phyloP scores from a whole-genome alignment of 2,888 invertebrate genomes.

The Plagodis dolabraria region DNA sequence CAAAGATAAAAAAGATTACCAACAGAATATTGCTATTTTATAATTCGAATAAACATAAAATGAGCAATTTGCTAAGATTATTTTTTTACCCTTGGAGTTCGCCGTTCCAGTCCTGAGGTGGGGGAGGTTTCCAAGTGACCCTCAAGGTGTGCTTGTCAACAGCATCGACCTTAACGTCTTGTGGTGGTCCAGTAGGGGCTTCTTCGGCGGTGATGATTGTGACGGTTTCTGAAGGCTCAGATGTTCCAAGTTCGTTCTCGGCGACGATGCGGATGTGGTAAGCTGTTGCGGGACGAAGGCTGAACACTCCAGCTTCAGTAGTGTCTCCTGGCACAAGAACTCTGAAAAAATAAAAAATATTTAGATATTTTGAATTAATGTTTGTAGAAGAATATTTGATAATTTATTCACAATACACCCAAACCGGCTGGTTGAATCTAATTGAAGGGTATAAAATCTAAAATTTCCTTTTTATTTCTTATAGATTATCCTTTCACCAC shows the following conservation, averaged over 20 bases:
- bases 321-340: conserved; percentile 96
- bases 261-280: conserved; percentile 97
- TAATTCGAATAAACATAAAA: not conserved
- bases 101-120: conserved; percentile 95
- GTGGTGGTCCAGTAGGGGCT: conserved; percentile 93
- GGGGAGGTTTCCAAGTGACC: conserved; percentile 96
- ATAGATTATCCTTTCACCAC: no score
- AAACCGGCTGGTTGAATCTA: no score
- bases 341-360: conserved; percentile 55
- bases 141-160: conserved; percentile 94
- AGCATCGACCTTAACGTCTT: conserved; percentile 93
- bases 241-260: conserved; percentile 96
- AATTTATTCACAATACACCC: no score
- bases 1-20: not conserved
- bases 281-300: conserved; percentile 94
- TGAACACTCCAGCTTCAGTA: conserved; percentile 95
- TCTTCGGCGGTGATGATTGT: conserved; percentile 98
- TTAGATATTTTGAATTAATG: no score
- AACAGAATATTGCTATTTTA: not conserved
- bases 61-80: not conserved
- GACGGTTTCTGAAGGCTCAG: conserved; percentile 96
- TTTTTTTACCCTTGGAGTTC: conserved; percentile 87
- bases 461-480: no score
- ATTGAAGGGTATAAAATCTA: no score
- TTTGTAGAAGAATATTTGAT: no score